phyloP scores from a whole-genome alignment of 2,888 invertebrate genomes.

The Drosophila recens region DNA sequence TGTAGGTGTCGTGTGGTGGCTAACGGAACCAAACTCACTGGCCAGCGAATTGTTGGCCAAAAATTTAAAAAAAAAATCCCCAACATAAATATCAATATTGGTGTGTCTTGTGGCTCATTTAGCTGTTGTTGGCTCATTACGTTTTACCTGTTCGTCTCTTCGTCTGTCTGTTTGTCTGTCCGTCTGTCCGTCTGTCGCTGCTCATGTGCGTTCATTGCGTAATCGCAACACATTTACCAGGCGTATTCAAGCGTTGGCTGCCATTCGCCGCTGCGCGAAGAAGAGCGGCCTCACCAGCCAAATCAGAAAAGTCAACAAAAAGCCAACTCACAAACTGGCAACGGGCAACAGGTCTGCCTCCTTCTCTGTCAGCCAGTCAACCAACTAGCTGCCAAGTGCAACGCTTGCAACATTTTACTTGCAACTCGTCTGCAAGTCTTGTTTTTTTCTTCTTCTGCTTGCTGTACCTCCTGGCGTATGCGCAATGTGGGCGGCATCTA shows the following conservation, averaged over 20 bases:
- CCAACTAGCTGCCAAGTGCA: conserved; percentile 73
- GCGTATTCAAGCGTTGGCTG: conserved; percentile 70
- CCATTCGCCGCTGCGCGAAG: conserved; percentile 42
- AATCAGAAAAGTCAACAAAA: conserved; percentile 77
- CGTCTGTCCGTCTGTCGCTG: conserved; percentile 28
- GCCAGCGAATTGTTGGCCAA: conserved; percentile 26
- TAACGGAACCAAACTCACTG: conserved; percentile 27
- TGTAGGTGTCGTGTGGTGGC: conserved; percentile 50
- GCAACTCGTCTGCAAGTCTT: conserved; percentile 39
- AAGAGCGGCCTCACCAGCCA: conserved; percentile 45
- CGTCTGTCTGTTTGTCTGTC: conserved; percentile 8
- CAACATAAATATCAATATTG: conserved; percentile 77
- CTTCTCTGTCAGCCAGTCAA: conserved; percentile 37
- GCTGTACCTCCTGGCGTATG: conserved; percentile 62
- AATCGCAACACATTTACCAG: conserved; percentile 76
- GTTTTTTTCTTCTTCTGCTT: not conserved
- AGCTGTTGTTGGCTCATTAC: conserved; percentile 68
- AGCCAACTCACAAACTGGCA: conserved; percentile 28
- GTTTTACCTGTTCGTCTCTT: conserved; percentile 57
- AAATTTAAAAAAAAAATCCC: conserved; percentile 44
- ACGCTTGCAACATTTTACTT: conserved; percentile 18
- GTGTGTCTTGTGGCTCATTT: conserved; percentile 46
- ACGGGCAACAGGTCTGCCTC: conserved; percentile 26
- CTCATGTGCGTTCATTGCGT: conserved; percentile 81
- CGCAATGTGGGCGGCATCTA: conserved; percentile 63